Evolutionary conservation across 2,888 invertebrate genomes (phyloP).

Genomic region (Apamea sordens): DNA sequence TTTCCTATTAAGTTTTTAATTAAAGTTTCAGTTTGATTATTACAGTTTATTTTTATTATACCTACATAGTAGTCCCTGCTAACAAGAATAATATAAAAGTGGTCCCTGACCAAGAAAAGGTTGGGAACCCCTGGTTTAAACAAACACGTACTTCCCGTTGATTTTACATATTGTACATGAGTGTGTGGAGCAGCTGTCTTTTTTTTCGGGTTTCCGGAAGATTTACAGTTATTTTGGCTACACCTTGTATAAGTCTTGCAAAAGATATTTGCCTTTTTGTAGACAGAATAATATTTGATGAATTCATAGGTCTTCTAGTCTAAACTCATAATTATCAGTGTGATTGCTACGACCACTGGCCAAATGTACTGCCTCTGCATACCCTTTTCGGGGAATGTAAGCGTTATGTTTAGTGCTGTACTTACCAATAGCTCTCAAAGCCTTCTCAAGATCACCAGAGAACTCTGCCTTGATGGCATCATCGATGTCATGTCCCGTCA

Average conservation of each 20-base stretch:
- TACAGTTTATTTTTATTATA: no score
- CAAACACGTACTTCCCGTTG: no score
- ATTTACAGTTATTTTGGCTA: neutral
- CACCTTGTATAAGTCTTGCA: neutral
- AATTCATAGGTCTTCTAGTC: neutral
- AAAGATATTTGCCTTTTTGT: neutral
- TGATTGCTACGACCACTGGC: neutral
- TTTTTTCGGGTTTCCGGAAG: neutral
- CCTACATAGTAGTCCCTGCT: no score
- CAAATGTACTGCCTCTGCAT: neutral
- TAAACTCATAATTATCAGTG: neutral
- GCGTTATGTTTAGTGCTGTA: neutral
- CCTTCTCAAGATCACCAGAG: slow-evolving; percentile 95
- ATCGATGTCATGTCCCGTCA: slow-evolving; percentile 95
- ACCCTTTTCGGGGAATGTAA: neutral
- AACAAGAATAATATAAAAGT: no score
- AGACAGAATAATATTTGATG: neutral
- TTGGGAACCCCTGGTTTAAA: no score
- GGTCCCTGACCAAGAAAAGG: no score
- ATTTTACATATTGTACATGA: no score
- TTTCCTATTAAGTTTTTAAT: no score
- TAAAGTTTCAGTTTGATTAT: no score
- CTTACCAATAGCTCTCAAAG: slow-evolving; percentile 93
- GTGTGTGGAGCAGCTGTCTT: no score
- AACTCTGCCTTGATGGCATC: slow-evolving; percentile 95